Conservation (phyloP, 2,113 vertebrate genomes). For the Smithornis capensis region DNA sequence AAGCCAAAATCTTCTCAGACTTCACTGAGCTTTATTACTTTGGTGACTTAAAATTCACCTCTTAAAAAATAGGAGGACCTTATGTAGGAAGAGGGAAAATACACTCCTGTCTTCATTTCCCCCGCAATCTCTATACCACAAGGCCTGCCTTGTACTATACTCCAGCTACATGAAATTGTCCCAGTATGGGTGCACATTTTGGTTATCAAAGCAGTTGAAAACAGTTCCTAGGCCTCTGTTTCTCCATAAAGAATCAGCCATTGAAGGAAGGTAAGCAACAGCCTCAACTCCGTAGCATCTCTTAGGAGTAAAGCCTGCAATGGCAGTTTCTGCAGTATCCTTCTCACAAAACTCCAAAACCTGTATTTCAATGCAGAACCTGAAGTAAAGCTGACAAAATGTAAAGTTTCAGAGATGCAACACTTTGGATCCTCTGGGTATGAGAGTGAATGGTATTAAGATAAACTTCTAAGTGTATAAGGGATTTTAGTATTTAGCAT, state of each 20-base stretch:
- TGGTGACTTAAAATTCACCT: neutral
- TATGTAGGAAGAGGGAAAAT: neutral
- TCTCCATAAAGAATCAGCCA: neutral
- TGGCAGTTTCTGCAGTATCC: neutral
- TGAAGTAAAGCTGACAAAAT: neutral
- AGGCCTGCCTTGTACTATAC: neutral
- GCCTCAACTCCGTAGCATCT: neutral
- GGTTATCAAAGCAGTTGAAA: neutral
- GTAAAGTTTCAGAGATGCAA: neutral
- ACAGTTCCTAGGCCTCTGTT: neutral
- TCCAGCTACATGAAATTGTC: neutral
- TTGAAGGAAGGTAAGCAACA: neutral
- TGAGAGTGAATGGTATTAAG: neutral
- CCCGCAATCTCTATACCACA: neutral
- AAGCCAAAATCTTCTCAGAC: neutral
- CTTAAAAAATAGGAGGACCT: neutral
- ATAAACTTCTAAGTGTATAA: neutral
- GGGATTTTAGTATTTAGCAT: neutral
- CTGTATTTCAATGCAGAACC: neutral
- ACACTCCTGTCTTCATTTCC: neutral
- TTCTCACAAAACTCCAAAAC: neutral
- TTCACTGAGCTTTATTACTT: neutral
- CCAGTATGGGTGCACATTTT: neutral
- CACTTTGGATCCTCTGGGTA: neutral
- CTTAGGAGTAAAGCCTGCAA: neutral